A percentile compares a stretch with the other conserved stretches of the same genome.
These are phyloP conservation scores for Apus apus DNA, from an alignment of 2,113 vertebrate species.

Conservation along the genomic window DNA sequence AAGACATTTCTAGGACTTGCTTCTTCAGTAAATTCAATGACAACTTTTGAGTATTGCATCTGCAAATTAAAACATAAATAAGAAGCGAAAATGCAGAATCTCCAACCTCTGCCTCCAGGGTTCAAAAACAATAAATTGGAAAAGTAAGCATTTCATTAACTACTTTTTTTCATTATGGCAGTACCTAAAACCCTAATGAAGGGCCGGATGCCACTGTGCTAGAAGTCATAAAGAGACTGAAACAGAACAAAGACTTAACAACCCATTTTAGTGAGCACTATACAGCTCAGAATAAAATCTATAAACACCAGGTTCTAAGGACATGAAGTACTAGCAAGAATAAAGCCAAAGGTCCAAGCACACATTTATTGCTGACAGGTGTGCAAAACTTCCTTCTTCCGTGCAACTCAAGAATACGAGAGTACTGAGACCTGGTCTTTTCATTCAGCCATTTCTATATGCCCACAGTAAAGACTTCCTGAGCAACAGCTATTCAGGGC, in stretches of 20 bases:
- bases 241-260: constrained; percentile 24
- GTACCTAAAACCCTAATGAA: background rate
- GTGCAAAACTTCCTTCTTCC: background rate
- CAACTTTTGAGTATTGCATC: background rate
- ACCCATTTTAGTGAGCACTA: background rate
- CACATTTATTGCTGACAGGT: constrained; percentile 22
- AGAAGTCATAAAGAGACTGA: background rate
- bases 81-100: background rate
- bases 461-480: constrained; percentile 14
- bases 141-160: background rate
- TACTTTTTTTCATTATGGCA: background rate
- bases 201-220: background rate
- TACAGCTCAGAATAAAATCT: background rate
- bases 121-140: background rate
- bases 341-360: background rate
- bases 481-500: background rate
- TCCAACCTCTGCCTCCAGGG: background rate
- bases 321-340: background rate
- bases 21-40: background rate
- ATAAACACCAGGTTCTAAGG: background rate
- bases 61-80: background rate
- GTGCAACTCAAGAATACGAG: background rate
- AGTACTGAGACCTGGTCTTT: background rate
- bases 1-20: background rate
- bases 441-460: background rate